These are phyloP conservation scores for Boloria selene DNA, from an alignment of 2,888 invertebrate species.

Conservation along the genomic window DNA sequence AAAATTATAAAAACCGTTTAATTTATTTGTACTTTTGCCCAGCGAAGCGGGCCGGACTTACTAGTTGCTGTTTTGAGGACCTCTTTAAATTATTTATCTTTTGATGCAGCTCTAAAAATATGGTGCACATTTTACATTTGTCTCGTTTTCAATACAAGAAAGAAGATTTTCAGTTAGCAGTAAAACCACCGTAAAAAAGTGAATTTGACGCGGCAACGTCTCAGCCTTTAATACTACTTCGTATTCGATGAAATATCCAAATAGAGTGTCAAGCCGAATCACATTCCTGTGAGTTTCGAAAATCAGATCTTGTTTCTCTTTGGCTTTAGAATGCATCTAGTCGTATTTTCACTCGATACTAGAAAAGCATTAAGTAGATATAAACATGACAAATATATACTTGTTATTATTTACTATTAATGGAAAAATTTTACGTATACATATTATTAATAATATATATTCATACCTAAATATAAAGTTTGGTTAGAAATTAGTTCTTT, in stretches of 20 bases:
- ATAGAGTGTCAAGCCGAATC: slow-evolving; percentile 41
- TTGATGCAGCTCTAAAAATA: slow-evolving; percentile 32
- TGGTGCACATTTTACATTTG: slow-evolving; percentile 28
- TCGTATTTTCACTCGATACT: background rate
- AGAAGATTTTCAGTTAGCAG: slow-evolving; percentile 53
- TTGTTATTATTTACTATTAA: no score
- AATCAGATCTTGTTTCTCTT: slow-evolving; percentile 28
- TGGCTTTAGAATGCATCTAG: background rate
- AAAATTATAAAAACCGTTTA: no score
- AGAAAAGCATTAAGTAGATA: no score
- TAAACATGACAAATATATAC: no score
- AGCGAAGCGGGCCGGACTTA: no score
- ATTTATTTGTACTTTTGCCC: no score
- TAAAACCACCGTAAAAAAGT: slow-evolving; percentile 58
- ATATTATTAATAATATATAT: no score
- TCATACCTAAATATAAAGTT: no score
- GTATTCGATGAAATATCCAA: slow-evolving; percentile 43
- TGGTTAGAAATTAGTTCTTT: no score
- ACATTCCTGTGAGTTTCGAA: slow-evolving; percentile 32
- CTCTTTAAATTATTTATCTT: slow-evolving; percentile 25
- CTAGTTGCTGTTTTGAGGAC: no score
- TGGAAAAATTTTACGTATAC: no score
- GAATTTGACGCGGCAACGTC: slow-evolving; percentile 45
- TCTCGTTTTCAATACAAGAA: slow-evolving; percentile 24
- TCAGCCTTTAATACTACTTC: slow-evolving; percentile 35